Base-by-base conservation (phyloP, 2,113 vertebrate species). In the Monopterus albus region DNA sequence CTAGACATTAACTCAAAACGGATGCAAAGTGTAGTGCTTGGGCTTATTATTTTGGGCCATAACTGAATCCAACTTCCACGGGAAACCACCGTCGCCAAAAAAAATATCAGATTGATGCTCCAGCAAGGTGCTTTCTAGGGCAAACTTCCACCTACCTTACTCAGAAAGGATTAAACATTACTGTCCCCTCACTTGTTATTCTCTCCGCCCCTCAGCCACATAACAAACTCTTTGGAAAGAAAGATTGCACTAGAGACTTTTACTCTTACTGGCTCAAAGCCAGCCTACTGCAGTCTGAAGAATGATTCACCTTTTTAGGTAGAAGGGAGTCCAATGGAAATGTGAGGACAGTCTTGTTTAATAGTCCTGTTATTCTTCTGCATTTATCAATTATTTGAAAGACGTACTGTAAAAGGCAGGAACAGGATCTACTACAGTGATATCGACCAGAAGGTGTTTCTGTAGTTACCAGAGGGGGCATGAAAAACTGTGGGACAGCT, bases 261-360 rank as follows among this genome's bases (percentile, higher is more conserved):
- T 7, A 10, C 33, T n/a, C 5, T 1, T 23, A 3, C 29, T 56
- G 42, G 33, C 53, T 58, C 28, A 11, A 47, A 68, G 38, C 55
- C 59, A 58, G n/a, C 8, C 21, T 21, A 23, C 21, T 5, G 1
- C 2, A 2, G 21, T 20, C 36, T 38, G 21, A 49, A 38, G 2
- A 79, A 79, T 76, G 12, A 81, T 76, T 83, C 23, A 71, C 51
- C 12, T 49, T n/a, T 59, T 18, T 8, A 15, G 14, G 18, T 4
- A 15, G 7, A 28, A 15, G 38, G 7, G 55, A 45, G 25, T 49
- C 0, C 28, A 35, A 28, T 35, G 5, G 2, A 39, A 53, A 81
- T 64, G 13, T 45, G 1, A 38, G 51, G 67, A 38, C 13, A 55
- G 38, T 7, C 2, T 7, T 50, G 2, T 65, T 65, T 13, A n/a